Evolutionary conservation across 2,113 vertebrate genomes (phyloP), one percentile per base, ranked within the genome.

Genomic region (Lycocorax pyrrhopterus): DNA sequence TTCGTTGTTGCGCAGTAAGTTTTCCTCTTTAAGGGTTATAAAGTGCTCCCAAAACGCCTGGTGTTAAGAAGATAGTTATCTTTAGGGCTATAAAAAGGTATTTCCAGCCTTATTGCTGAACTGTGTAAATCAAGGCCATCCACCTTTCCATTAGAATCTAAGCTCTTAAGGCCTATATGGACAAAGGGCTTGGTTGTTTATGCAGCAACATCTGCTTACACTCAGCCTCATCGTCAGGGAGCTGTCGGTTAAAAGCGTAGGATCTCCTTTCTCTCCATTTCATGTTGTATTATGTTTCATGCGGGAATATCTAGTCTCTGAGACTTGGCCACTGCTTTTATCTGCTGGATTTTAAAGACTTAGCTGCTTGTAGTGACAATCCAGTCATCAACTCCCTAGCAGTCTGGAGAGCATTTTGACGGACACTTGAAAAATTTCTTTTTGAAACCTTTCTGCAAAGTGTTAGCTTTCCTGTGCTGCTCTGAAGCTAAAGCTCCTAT

Each of bases 291-390:
- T 96, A 89, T 85, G 86, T 97, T 96, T 97, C 92, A 94, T 82
- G 44, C 1, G 19, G 93, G 87, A 90, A 87, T 94, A 91, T 96
- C 79, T 95, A 77, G 68, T 94, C 88, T 96, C 74, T 71, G 72
- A 93, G 89, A 87, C 63, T 71, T 84, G 75, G 95, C 95, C 95
- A 95, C 67, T 84, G 87, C 94, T 97, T 97, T 96, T 96, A 98
- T 98, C 97, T 97, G 96, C 97, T 97, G 98, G 98, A 98, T 96
- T 97, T 96, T 98, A 97, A 95, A 98, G 98, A 96, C 95, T 93
- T 86, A 92, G 94, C 97, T 98, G 94, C 96, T 98, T 97, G 95
- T 90, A 98, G 94, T 93, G 89, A 96, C 97, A 98, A 92, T 97
- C 97, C 75, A 97, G 96, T 94, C 96, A 97, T 94, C 67, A 55